Base-by-base conservation (phyloP, 2,113 vertebrate species). In the Poicephalus meyeri region DNA sequence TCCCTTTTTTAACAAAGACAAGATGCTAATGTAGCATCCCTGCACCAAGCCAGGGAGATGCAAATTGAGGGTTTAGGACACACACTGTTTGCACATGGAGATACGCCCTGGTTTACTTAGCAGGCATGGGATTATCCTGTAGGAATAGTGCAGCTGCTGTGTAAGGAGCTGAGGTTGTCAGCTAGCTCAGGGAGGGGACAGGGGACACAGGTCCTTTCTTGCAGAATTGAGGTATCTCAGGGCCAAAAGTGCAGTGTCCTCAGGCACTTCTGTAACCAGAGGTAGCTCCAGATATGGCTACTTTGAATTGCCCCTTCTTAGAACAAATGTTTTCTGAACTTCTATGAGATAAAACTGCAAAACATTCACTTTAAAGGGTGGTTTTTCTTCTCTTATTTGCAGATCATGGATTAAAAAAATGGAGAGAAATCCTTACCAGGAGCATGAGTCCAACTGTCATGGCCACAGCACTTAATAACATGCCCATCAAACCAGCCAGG, bases 371-470 rank as follows among this genome's bases (percentile, higher is more conserved):
- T 77, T 35, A 64, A 53, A 65, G 23, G 28, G 25, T 60, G 41
- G 4, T 49, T 79, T 69, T 19, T 56, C 16, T 78, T 79, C 56
- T 71, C 17, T 63, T 66, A 9, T 84, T 94, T 95, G 56, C 52
- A 79, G 87, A 87, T 2, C 25, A 29, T 5, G 16, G 56, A 63
- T 23, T 44, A 71, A 74, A 66, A 89, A 89, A 64, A 26, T 9
- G 2, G 35, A 55, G 49, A 78, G 35, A 73, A 87, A 44, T 74
- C 91, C 98, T 97, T 97, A 99, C 99, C 99, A 98, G 98, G 9
- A 99, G 96, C 33, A 95, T 97, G 13, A 99, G 98, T 82, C 99
- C 99, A 31, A 99, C 90, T 0, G 99, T 99, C 99, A 99, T 99
- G 93, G 97, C 97, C 70, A 99, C 58, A 0, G 99, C 97, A 11